These are phyloP conservation scores for Phyllopteryx taeniolatus DNA, from an alignment of 2,113 vertebrate genomes.

Conservation along the genomic window DNA sequence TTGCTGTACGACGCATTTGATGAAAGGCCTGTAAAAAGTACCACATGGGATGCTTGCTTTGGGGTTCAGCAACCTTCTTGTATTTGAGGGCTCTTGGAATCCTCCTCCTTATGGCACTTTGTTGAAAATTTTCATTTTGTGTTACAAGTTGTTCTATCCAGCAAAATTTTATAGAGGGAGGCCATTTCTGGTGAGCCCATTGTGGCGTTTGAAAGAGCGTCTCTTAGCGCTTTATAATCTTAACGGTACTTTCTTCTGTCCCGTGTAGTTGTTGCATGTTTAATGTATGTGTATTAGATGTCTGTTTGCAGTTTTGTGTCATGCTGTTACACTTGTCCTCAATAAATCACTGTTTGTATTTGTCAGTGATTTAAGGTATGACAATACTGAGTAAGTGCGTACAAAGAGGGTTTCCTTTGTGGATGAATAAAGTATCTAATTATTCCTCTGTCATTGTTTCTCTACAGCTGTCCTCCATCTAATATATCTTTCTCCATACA, in stretches of 20 bases:
- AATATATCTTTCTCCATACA: no score
- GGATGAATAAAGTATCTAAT: no score
- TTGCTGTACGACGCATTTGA: background rate
- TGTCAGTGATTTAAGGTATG: constrained; percentile 9
- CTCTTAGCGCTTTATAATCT: constrained; percentile 20
- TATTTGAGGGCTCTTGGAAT: background rate
- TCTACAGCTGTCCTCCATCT: no score
- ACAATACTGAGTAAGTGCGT: no score
- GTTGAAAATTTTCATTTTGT: background rate
- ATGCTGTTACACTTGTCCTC: constrained; percentile 36
- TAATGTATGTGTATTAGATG: constrained; percentile 40
- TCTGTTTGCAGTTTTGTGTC: constrained; percentile 24
- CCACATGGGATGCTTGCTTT: background rate
- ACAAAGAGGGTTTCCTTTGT: no score
- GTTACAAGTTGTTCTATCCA: background rate
- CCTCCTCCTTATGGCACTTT: background rate
- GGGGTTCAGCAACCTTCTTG: background rate
- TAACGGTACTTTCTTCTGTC: constrained; percentile 39
- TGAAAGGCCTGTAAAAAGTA: constrained; percentile 2
- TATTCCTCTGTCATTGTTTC: no score
- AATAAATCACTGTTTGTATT: constrained; percentile 20
- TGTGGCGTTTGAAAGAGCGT: constrained; percentile 29
- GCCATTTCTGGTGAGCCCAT: constrained; percentile 17
- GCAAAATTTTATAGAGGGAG: no score
- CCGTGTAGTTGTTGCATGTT: constrained; percentile 50